Percentiles rank a stretch among this genome's conserved stretches.
These are phyloP conservation scores for Metaphire vulgaris DNA, from an alignment of 1,140 invertebrate species.

Conservation along the genomic window DNA sequence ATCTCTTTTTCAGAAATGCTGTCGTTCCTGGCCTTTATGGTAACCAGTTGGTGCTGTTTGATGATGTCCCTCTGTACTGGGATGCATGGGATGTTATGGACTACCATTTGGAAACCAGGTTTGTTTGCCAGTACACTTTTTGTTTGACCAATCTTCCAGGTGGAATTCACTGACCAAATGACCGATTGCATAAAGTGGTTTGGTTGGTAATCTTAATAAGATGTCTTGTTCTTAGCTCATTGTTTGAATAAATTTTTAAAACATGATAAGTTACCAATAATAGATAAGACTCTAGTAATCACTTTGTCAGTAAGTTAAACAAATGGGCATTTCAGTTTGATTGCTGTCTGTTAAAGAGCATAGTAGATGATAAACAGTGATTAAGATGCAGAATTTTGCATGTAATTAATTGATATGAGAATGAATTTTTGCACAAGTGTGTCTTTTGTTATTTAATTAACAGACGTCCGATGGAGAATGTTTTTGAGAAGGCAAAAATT, in stretches of 20 bases:
- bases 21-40: constrained; percentile 39
- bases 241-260: too few relatives aligned
- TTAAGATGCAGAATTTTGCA: too few relatives aligned
- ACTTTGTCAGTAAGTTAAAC: too few relatives aligned
- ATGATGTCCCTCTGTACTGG: constrained; percentile 58
- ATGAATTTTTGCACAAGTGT: too few relatives aligned
- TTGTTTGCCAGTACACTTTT: background rate
- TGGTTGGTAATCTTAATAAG: background rate
- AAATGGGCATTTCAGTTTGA: too few relatives aligned
- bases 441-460: constrained; percentile 9
- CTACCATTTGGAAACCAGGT: constrained; percentile 57
- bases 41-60: constrained; percentile 55
- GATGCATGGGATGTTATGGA: constrained; percentile 61
- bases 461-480: constrained; percentile 1
- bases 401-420: too few relatives aligned
- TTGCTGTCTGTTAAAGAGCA: too few relatives aligned
- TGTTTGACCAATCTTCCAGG: too few relatives aligned
- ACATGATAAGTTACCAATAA: too few relatives aligned
- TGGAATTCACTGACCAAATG: background rate
- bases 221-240: too few relatives aligned
- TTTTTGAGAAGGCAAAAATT: constrained; percentile 34
- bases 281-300: too few relatives aligned
- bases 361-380: too few relatives aligned
- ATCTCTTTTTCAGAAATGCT: constrained; percentile 49
- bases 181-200: background rate